Conservation (phyloP, 2,797 vertebrate species). For the Centroberyx gerrardi region DNA sequence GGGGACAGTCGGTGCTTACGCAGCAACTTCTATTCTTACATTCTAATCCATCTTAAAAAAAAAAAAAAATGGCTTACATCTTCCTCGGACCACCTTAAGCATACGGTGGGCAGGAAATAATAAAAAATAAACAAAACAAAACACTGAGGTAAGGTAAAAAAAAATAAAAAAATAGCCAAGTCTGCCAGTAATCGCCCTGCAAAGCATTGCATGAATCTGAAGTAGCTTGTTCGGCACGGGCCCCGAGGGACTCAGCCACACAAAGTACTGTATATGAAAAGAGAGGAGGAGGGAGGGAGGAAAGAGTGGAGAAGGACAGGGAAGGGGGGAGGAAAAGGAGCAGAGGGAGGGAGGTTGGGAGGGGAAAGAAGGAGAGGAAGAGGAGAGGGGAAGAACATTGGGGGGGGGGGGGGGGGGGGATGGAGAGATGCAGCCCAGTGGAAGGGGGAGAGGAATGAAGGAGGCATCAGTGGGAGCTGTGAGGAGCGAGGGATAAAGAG, state of each 20-base stretch:
- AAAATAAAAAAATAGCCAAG: conserved; percentile 18
- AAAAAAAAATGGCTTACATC: conserved; percentile 21
- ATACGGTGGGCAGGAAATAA: neutral
- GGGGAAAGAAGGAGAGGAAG: too few species aligned
- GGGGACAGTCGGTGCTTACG: neutral
- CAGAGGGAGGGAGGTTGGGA: neutral
- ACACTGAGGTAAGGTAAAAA: neutral
- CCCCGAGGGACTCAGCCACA: neutral
- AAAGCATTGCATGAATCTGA: conserved; percentile 55
- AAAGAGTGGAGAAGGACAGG: neutral
- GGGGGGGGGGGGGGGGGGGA: neutral
- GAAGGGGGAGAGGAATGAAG: neutral
- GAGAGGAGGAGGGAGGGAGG: neutral
- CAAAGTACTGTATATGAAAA: neutral
- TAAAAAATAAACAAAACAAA: conserved; percentile 20
- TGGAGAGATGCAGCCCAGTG: neutral
- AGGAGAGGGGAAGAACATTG: neutral
- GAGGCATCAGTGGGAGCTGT: neutral
- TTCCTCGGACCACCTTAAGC: conserved; percentile 18
- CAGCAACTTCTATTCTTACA: conserved; percentile 32
- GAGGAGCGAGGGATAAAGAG: neutral
- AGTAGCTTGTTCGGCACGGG: conserved; percentile 36
- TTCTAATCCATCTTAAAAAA: conserved; percentile 30
- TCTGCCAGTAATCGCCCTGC: conserved; percentile 44
- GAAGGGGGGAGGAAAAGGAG: too few species aligned